phyloP scores from a whole-genome alignment of 2,797 vertebrate genomes.

The Hemitrygon akajei region DNA sequence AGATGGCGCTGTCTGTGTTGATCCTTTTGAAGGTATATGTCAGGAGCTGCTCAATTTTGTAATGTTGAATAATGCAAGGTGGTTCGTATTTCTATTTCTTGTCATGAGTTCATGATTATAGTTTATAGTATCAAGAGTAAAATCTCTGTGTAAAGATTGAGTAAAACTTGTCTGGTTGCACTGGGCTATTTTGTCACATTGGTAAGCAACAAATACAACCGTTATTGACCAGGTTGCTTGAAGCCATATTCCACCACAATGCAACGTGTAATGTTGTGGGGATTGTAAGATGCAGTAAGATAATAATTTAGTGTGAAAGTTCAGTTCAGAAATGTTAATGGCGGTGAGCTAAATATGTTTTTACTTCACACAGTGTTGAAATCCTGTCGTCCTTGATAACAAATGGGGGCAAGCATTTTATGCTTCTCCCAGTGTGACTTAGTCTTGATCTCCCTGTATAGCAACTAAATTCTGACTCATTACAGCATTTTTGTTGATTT shows the following conservation, averaged over 20 bases:
- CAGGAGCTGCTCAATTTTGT: neutral
- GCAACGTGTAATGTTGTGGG: neutral
- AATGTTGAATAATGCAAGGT: neutral
- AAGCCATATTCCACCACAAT: neutral
- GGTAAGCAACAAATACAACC: too few relatives aligned
- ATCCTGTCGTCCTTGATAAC: neutral
- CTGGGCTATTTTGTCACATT: neutral
- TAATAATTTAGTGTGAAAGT: neutral
- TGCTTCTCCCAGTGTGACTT: neutral
- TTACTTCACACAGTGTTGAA: neutral
- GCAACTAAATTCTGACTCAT: neutral
- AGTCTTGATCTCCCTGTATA: neutral
- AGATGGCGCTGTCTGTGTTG: neutral
- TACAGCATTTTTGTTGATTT: neutral
- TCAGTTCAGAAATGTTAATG: neutral
- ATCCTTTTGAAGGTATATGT: neutral
- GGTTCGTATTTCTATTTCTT: neutral
- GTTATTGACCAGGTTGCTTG: neutral
- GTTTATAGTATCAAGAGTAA: neutral
- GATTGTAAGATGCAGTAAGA: neutral
- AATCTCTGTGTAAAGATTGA: neutral
- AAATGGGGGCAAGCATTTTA: neutral
- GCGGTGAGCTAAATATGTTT: neutral
- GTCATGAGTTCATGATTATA: neutral
- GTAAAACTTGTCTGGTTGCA: neutral